A percentile compares a stretch with the other conserved stretches of the same genome.
phyloP scores from a whole-genome alignment of 2,888 invertebrate genomes.

The Drosophila niveifrons region DNA sequence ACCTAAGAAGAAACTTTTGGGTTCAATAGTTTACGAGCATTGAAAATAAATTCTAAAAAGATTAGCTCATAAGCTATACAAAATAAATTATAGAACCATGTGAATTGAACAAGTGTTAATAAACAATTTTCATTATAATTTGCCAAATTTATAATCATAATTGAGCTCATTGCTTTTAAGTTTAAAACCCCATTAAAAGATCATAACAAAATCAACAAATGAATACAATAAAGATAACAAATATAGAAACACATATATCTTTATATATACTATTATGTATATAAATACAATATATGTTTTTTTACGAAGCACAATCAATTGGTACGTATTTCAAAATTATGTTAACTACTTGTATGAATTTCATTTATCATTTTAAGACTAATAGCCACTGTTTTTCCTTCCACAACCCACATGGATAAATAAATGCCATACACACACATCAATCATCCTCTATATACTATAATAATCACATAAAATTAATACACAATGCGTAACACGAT shows the following conservation, averaged over 20 bases:
- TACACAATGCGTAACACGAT: constrained; percentile 20
- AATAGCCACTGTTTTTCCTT: constrained; percentile 18
- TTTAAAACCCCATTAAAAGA: constrained; percentile 24
- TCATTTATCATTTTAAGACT: constrained; percentile 59
- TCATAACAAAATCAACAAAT: constrained; percentile 39
- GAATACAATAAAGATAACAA: constrained; percentile 36
- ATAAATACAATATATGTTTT: constrained; percentile 53
- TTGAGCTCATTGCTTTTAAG: constrained; percentile 43
- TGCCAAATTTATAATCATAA: constrained; percentile 38
- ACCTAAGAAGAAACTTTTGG: background rate
- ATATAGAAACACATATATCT: constrained; percentile 34
- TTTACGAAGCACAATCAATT: constrained; percentile 79
- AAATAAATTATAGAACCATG: constrained; percentile 5
- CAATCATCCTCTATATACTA: constrained; percentile 23
- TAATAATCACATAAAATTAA: constrained; percentile 35
- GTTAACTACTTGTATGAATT: constrained; percentile 59
- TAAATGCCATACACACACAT: constrained; percentile 19
- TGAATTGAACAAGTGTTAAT: constrained; percentile 26
- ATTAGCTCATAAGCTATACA: background rate
- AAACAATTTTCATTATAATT: constrained; percentile 37
- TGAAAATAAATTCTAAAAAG: background rate
- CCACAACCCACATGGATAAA: constrained; percentile 28
- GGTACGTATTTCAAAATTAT: constrained; percentile 84
- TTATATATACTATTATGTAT: constrained; percentile 45
- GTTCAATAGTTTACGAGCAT: background rate